Percentiles rank a stretch among this genome's conserved stretches.
Evolutionary conservation across 2,797 vertebrate species (phyloP).

Genomic region (Rhyacichthys aspro): DNA sequence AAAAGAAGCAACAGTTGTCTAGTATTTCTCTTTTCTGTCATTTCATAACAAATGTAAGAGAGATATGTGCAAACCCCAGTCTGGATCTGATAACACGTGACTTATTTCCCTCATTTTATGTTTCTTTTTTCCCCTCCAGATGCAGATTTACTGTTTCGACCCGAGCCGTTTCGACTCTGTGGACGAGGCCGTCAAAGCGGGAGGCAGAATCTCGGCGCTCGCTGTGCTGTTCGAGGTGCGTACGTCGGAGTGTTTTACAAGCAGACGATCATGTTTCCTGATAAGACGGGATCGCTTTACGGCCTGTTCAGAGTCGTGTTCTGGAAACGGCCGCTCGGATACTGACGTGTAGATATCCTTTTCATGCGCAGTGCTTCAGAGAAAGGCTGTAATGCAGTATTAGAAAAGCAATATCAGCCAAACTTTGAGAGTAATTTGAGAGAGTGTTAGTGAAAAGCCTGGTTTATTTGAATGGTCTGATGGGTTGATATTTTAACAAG

Average conservation of each 20-base stretch:
- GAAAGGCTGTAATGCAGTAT: too few relatives aligned
- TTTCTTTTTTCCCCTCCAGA: constrained; percentile 75
- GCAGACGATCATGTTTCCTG: constrained; percentile 1
- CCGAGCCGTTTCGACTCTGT: constrained; percentile 82
- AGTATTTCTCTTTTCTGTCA: not conserved
- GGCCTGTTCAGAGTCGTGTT: not conserved
- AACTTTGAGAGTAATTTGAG: too few relatives aligned
- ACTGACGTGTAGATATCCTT: not conserved
- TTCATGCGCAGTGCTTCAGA: not conserved
- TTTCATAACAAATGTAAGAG: not conserved
- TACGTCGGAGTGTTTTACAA: constrained; percentile 1
- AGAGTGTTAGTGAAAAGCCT: too few relatives aligned
- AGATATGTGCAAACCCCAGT: not conserved
- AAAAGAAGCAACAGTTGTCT: not conserved
- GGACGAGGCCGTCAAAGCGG: constrained; percentile 86
- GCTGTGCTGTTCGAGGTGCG: constrained; percentile 92
- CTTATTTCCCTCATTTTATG: not conserved
- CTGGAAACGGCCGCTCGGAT: not conserved
- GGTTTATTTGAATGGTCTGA: too few relatives aligned
- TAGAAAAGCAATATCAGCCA: too few relatives aligned
- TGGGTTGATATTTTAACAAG: too few relatives aligned
- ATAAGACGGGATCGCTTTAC: constrained; percentile 12
- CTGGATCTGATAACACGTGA: constrained; percentile 1
- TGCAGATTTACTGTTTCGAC: constrained; percentile 97
- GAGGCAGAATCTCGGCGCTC: constrained; percentile 90